A percentile compares a stretch with the other conserved stretches of the same genome.
Conservation (phyloP, 2,888 invertebrate genomes). For the Melolontha melolontha region DNA sequence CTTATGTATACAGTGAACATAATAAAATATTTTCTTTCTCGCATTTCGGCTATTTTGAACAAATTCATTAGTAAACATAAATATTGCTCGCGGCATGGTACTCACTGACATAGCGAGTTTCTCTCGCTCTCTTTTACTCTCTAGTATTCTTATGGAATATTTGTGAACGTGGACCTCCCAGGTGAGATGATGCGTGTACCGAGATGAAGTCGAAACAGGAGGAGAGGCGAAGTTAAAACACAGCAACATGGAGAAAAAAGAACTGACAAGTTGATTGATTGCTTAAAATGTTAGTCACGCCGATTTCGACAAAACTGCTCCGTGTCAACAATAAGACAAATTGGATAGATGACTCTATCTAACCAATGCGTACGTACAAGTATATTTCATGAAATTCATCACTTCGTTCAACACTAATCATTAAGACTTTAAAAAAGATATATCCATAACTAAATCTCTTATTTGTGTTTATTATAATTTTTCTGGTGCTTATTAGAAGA, state of each 20-base stretch:
- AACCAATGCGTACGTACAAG: background rate
- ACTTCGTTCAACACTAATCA: background rate
- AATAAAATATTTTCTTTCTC: background rate
- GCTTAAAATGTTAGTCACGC: conserved; percentile 50
- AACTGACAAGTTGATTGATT: conserved; percentile 54
- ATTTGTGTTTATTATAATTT: too few relatives aligned
- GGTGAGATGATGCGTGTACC: conserved; percentile 22
- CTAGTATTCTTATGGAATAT: conserved; percentile 11
- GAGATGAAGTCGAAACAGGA: conserved; percentile 8
- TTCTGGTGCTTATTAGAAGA: too few relatives aligned
- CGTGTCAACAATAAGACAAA: conserved; percentile 54
- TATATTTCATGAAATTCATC: conserved; percentile 18
- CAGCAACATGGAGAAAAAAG: conserved; percentile 40
- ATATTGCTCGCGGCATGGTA: conserved; percentile 2
- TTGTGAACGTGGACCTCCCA: conserved; percentile 20
- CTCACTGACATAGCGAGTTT: background rate
- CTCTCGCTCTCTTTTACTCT: background rate
- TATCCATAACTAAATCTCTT: too few relatives aligned
- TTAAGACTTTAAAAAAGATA: conserved; percentile 1
- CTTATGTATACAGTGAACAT: background rate
- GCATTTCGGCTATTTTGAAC: conserved; percentile 1
- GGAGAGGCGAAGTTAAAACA: conserved; percentile 11
- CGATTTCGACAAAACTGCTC: conserved; percentile 51
- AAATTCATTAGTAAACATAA: conserved; percentile 18
- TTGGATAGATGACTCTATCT: conserved; percentile 52